A percentile compares a stretch with the other conserved stretches of the same genome.
These are phyloP conservation scores for Conopomorpha cramerella DNA, from an alignment of 1,140 invertebrate genomes.

Conservation along the genomic window DNA sequence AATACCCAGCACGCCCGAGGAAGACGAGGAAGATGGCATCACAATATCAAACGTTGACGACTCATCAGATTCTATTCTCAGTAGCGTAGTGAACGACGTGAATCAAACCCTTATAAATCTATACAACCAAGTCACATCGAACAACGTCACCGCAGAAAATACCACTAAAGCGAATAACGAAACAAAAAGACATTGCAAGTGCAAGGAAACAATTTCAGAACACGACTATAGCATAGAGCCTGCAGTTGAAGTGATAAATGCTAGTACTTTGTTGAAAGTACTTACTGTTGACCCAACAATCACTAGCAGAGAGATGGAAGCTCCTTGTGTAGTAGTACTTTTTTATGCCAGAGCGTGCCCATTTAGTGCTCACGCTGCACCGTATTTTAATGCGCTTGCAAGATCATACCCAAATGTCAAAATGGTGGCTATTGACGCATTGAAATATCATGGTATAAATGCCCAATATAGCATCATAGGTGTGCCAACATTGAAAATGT, in stretches of 20 bases:
- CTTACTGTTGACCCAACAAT: slow-evolving; percentile 44
- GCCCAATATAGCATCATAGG: slow-evolving; percentile 93
- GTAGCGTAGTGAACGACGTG: slow-evolving; percentile 41
- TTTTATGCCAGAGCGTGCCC: slow-evolving; percentile 91
- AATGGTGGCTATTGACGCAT: slow-evolving; percentile 88
- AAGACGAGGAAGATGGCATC: slow-evolving; percentile 15
- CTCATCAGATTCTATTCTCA: slow-evolving; percentile 38
- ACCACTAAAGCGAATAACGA: slow-evolving; percentile 30
- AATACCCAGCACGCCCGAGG: not conserved
- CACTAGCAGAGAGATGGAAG: slow-evolving; percentile 38
- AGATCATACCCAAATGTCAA: slow-evolving; percentile 84
- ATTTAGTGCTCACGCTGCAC: slow-evolving; percentile 87
- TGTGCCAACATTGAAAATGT: slow-evolving; percentile 88
- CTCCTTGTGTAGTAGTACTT: slow-evolving; percentile 77
- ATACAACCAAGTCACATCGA: slow-evolving; percentile 39
- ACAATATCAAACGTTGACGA: slow-evolving; percentile 38
- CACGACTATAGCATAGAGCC: slow-evolving; percentile 25
- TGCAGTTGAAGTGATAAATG: slow-evolving; percentile 50
- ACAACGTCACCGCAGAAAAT: slow-evolving; percentile 36
- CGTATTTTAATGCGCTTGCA: slow-evolving; percentile 87
- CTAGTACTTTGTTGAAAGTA: slow-evolving; percentile 33
- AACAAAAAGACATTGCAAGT: slow-evolving; percentile 48
- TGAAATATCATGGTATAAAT: slow-evolving; percentile 84
- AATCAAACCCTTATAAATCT: slow-evolving; percentile 42
- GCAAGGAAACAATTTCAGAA: slow-evolving; percentile 40